phyloP scores from a whole-genome alignment of 2,113 vertebrate genomes.

The Canis aureus region DNA sequence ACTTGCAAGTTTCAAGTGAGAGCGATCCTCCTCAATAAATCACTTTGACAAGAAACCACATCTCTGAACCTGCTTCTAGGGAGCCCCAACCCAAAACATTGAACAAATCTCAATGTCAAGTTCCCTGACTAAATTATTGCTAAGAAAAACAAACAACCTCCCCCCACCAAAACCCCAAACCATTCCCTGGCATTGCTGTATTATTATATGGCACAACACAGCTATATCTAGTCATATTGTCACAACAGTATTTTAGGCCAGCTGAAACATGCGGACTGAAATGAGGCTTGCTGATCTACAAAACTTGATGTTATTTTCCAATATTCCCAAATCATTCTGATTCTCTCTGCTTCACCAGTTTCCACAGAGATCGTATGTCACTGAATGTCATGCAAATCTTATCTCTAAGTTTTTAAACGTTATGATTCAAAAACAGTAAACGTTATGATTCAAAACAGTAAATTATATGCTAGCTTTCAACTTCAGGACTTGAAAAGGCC shows the following conservation, averaged over 20 bases:
- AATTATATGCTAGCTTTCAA: background rate
- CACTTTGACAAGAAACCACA: background rate
- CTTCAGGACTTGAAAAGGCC: background rate
- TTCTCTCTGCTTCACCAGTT: slow-evolving; percentile 19
- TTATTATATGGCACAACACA: background rate
- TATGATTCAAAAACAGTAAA: background rate
- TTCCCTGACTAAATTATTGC: background rate
- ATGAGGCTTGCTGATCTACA: background rate
- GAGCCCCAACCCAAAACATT: background rate
- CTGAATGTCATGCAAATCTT: background rate
- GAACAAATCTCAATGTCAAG: background rate
- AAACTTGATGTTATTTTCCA: background rate
- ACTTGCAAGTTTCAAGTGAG: background rate
- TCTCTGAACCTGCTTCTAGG: background rate
- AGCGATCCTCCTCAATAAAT: background rate
- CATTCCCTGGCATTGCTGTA: background rate
- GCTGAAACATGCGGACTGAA: background rate
- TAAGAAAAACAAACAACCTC: background rate
- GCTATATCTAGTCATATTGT: background rate
- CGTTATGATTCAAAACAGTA: background rate
- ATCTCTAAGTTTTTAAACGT: slow-evolving; percentile 34
- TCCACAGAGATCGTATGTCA: background rate
- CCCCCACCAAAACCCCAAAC: background rate
- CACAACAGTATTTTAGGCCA: background rate
- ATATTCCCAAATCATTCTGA: background rate